These are phyloP conservation scores for Crotophaga sulcirostris DNA, from an alignment of 2,113 vertebrate genomes.

Conservation along the genomic window DNA sequence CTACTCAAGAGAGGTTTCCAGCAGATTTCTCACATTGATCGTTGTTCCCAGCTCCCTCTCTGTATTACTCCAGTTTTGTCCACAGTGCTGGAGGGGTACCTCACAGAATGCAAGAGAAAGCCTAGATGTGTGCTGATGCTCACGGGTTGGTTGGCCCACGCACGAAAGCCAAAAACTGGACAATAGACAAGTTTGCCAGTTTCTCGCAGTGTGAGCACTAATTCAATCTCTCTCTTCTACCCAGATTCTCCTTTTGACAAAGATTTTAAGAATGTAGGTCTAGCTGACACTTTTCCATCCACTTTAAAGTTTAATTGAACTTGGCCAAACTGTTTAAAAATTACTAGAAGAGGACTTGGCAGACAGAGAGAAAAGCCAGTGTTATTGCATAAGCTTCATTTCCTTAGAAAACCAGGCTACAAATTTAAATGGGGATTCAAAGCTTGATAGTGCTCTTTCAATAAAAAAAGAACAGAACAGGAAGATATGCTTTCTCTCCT, in stretches of 20 bases:
- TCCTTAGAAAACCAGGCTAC: conserved; percentile 28
- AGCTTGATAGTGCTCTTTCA: conserved; percentile 23
- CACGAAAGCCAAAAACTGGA: background rate
- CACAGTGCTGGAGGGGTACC: background rate
- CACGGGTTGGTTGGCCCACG: background rate
- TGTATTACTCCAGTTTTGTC: background rate
- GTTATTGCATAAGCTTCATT: background rate
- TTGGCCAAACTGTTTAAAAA: background rate
- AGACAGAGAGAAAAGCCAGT: background rate
- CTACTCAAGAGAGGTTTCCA: background rate
- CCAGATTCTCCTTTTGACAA: background rate
- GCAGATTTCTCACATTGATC: background rate
- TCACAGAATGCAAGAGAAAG: background rate
- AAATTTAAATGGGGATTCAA: background rate
- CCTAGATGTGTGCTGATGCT: background rate
- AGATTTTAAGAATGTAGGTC: background rate
- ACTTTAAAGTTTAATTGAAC: background rate
- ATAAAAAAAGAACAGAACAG: conserved; percentile 2
- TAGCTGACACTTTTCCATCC: background rate
- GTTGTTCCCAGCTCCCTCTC: background rate
- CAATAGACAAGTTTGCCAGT: background rate
- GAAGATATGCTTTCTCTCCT: background rate
- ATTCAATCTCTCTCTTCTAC: background rate
- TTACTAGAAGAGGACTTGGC: background rate
- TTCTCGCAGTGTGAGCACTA: background rate